Percentiles rank a stretch among this genome's conserved stretches.
These are phyloP conservation scores for Falco concolor DNA, from an alignment of 2,797 vertebrate species.

Conservation along the genomic window DNA sequence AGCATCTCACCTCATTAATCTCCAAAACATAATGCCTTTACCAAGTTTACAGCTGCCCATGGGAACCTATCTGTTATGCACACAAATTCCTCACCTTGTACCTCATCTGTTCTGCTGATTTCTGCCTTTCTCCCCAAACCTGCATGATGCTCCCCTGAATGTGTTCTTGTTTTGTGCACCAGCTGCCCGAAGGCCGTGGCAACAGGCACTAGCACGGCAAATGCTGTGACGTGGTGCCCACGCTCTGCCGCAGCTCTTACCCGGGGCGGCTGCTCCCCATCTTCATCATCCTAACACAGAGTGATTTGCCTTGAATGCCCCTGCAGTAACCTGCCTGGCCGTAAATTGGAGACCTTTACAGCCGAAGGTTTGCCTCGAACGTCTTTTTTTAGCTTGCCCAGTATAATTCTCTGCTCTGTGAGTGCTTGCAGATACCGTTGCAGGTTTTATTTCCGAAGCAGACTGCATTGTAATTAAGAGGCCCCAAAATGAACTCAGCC, in stretches of 20 bases:
- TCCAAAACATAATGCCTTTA: neutral
- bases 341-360: constrained; percentile 34
- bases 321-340: neutral
- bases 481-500: neutral
- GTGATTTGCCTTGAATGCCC: neutral
- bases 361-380: neutral
- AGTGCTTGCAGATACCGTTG: neutral
- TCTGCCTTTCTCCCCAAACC: neutral
- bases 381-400: neutral
- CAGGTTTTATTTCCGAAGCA: neutral
- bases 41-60: neutral
- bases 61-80: neutral
- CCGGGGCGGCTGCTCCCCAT: neutral
- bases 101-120: neutral
- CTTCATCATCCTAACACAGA: neutral
- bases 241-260: neutral
- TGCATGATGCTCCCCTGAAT: rapidly evolving
- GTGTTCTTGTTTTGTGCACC: neutral
- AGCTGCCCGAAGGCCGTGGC: neutral
- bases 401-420: neutral
- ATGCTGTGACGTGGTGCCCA: rapidly evolving
- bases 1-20: neutral
- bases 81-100: neutral
- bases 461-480: constrained; percentile 16
- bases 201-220: neutral